Base-by-base conservation (phyloP, 2,113 vertebrate species). In the Picathartes gymnocephalus region DNA sequence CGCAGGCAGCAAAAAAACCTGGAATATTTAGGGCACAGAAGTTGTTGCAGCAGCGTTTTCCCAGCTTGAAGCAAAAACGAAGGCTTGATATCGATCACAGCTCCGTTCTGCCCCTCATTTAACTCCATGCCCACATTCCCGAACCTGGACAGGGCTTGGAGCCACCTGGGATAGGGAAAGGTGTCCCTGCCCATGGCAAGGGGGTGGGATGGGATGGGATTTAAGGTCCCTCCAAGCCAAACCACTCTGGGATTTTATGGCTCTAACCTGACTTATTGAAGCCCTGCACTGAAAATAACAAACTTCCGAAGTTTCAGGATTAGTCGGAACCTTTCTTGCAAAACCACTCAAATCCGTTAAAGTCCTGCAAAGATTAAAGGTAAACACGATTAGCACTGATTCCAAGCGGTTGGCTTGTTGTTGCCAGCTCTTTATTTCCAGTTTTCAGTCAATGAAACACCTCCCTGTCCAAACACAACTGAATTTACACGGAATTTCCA, bases 41-140 rank as follows among this genome's bases (percentile, higher is more conserved):
- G 20, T 31, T 16, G 66, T 1, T 0, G 0, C 28, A 65, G 18
- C 0, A 3, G 31, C 4, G 6, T 48, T 80, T 77, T 58, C 27
- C 54, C 13, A 10, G 6, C 11, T 4, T 37, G 22, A 65, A 44
- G 31, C 18, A 45, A 68, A 9, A 7, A 18, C 69, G 40, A 56
- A 28, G 27, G 73, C 23, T 31, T 2, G 6, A 33, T 8, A 15
- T 37, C 28, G 16, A 9, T 42, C 10, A 15, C 9, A 8, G 56
- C 47, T 74, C 6, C 0, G 3, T 65, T 81, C 21, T 65, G 65
- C 33, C 69, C 28, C 42, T 62, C n/a, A 8, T 47, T 64, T 28
- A 22, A n/a, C 18, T 33, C 40, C 1, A 2, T 44, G 28, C 35
- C 45, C 11, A 2, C 5, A 3, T 65, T 79, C 45, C 76, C 57